Conservation (phyloP, 2,113 vertebrate genomes). For the Patagioenas fasciata region DNA sequence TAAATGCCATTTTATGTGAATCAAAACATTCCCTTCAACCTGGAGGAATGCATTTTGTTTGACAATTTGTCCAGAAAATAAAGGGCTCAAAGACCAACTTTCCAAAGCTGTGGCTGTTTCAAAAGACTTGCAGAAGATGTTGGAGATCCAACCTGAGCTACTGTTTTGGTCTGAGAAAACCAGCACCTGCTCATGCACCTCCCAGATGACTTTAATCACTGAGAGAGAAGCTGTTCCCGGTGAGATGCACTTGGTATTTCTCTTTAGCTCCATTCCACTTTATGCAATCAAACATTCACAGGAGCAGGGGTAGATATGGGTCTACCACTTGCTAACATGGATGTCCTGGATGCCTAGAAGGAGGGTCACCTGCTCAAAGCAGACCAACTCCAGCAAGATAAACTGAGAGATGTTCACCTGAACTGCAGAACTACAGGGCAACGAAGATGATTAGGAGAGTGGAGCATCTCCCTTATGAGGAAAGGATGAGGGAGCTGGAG, state of each 20-base stretch:
- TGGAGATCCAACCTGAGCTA: background rate
- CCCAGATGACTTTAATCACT: background rate
- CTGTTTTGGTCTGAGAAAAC: background rate
- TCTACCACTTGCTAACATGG: background rate
- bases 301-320: background rate
- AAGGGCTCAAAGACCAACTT: background rate
- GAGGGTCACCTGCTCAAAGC: background rate
- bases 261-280: background rate
- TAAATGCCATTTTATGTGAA: background rate
- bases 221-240: background rate
- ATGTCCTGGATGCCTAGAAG: background rate
- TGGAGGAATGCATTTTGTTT: background rate
- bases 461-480: no score
- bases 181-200: background rate
- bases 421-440: background rate
- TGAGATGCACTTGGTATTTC: background rate
- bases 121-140: background rate
- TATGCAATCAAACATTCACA: background rate
- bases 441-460: no score
- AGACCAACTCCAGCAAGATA: background rate
- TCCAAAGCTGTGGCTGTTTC: background rate
- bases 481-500: no score
- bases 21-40: background rate
- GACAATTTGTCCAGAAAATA: background rate
- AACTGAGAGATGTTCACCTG: background rate